Evolutionary conservation across 1,140 invertebrate species (phyloP).

Genomic region (Notospermus geniculatus): DNA sequence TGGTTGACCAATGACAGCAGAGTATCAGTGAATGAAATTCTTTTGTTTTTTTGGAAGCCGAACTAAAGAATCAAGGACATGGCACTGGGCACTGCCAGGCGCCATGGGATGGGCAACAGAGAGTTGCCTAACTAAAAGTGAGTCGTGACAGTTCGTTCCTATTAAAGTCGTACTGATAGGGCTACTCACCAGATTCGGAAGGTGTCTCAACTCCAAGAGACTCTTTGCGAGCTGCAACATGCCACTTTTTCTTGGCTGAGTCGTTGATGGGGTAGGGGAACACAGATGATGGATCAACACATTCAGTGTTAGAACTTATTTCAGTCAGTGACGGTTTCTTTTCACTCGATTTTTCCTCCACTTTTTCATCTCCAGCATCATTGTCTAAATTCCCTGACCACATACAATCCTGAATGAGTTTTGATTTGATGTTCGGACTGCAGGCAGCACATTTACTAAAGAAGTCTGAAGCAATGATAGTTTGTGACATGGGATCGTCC

Average conservation of each 20-base stretch:
- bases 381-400: constrained; percentile 60
- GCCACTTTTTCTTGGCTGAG: constrained; percentile 17
- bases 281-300: constrained; percentile 45
- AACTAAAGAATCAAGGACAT: no score
- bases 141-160: no score
- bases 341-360: constrained; percentile 25
- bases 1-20: no score
- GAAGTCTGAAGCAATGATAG: not conserved
- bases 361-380: constrained; percentile 23
- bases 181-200: constrained; percentile 79
- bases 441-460: constrained; percentile 5
- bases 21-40: no score
- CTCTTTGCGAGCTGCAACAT: not conserved
- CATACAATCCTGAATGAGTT: constrained; percentile 65
- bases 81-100: no score
- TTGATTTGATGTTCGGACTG: constrained; percentile 27
- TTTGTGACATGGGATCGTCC: constrained; percentile 9
- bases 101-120: no score
- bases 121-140: no score
- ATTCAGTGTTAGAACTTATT: constrained; percentile 21
- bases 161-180: not conserved
- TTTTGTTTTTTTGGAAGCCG: no score
- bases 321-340: not conserved
- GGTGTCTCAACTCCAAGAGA: constrained; percentile 72
- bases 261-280: constrained; percentile 38